Percentiles rank a stretch among this genome's conserved stretches.
phyloP scores from a whole-genome alignment of 1,140 invertebrate species.

The Drosophila persimilis region DNA sequence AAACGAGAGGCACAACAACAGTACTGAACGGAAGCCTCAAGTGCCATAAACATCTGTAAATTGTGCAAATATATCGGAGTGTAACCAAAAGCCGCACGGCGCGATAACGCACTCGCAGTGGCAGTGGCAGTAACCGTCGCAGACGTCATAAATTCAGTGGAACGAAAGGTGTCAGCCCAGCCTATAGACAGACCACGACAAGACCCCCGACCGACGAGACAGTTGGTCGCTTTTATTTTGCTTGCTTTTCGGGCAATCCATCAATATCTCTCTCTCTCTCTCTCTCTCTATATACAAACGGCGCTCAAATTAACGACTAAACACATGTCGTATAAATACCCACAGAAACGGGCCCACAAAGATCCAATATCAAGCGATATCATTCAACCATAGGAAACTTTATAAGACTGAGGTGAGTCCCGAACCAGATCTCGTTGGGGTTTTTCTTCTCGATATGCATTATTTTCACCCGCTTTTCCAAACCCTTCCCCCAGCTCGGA shows the following conservation, averaged over 20 bases:
- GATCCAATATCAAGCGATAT: constrained; percentile 54
- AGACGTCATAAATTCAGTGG: constrained; percentile 66
- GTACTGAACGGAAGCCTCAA: constrained; percentile 27
- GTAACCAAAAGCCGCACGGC: constrained; percentile 34
- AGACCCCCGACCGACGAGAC: constrained; percentile 29
- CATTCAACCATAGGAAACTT: constrained; percentile 75
- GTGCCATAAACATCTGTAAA: constrained; percentile 72
- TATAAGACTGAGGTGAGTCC: constrained; percentile 82
- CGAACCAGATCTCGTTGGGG: constrained; percentile 6
- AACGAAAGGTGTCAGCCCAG: constrained; percentile 49
- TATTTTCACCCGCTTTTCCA: constrained; percentile 12
- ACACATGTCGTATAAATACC: constrained; percentile 52
- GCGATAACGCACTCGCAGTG: constrained; percentile 33
- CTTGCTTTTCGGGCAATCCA: constrained; percentile 60
- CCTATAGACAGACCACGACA: not conserved
- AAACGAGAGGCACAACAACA: constrained; percentile 16
- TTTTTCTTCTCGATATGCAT: not conserved
- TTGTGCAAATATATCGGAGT: constrained; percentile 72
- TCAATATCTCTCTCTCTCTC: constrained; percentile 30
- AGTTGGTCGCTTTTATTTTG: constrained; percentile 54
- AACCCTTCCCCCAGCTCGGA: not conserved
- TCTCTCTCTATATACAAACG: constrained; percentile 31
- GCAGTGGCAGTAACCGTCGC: constrained; percentile 10
- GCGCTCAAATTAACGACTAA: constrained; percentile 70
- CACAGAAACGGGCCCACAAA: constrained; percentile 27